Conservation (phyloP, 2,888 invertebrate species). For the Standfussiana lucernea region DNA sequence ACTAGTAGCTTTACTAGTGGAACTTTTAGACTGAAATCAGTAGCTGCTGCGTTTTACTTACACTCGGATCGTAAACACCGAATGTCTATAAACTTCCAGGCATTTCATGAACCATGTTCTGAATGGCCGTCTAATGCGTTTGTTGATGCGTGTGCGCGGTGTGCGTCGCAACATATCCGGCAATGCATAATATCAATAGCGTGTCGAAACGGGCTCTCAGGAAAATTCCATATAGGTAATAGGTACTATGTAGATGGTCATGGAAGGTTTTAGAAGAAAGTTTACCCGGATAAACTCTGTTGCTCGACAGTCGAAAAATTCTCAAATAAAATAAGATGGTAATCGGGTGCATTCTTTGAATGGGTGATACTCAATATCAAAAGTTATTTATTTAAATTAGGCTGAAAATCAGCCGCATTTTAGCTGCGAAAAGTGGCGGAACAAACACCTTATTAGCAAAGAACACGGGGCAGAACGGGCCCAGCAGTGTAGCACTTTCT, state of each 20-base stretch:
- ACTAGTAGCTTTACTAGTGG: background rate
- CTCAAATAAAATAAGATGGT: background rate
- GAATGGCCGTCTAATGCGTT: background rate
- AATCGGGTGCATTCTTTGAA: background rate
- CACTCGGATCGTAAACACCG: slow-evolving; percentile 23
- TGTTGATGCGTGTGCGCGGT: slow-evolving; percentile 32
- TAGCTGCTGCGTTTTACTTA: background rate
- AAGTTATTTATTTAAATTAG: background rate
- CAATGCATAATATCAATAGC: background rate
- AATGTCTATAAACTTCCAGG: slow-evolving; percentile 27
- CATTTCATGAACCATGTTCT: slow-evolving; percentile 2
- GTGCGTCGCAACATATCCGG: slow-evolving; percentile 10
- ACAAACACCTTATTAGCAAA: background rate
- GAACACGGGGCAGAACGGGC: too few relatives aligned
- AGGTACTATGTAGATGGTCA: background rate
- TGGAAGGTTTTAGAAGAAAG: background rate
- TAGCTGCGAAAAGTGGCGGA: background rate
- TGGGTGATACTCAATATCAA: background rate
- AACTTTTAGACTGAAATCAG: background rate
- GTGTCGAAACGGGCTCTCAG: background rate
- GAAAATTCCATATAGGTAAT: background rate
- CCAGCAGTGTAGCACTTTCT: too few relatives aligned
- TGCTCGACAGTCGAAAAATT: too few relatives aligned
- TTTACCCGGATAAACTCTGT: background rate
- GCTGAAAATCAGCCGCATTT: background rate